Evolutionary conservation across 2,113 vertebrate genomes (phyloP), one percentile per base, ranked within the genome.

Genomic region (Recurvirostra avosetta): DNA sequence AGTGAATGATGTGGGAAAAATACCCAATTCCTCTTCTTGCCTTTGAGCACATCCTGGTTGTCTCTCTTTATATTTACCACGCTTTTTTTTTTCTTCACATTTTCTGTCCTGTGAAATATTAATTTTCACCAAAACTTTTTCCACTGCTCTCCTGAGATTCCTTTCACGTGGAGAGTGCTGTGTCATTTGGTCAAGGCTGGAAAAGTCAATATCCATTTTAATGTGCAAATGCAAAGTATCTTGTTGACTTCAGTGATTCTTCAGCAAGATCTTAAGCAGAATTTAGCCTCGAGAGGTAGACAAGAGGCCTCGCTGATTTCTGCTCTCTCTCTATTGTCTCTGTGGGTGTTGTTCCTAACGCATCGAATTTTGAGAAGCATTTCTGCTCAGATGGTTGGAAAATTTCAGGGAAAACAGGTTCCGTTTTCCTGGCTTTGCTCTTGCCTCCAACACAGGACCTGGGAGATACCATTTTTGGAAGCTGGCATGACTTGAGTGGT

Each of bases 331-430:
- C 16, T 10, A 21, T 30, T 55, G 7, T 50, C n/a, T 66, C 17
- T 18, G 36, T 36, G 29, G 25, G 4, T 65, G 11, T 27, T 25
- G 4, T 36, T 88, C n/a, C 6, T 63, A 56, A 47, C 11, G 8
- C 10, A 36, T 34, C 8, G 25, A 32, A 50, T 62, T 22, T 58
- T 40, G 26, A 43, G 43, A 41, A 75, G 10, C 0, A 0, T 65
- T 91, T 63, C 20, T 1, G 0, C 16, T n/a, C 19, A n/a, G 5
- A 41, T 40, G 9, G 36, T 21, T 58, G 41, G 19, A 56, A 58
- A 94, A 65, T 17, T 40, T 18, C 4, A 58, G 36, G 21, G 29
- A 84, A 78, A 94, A 18, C 7, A 53, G 8, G 1, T 65, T 74
- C 8, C 22, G 11, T 45, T 59, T 74, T 45, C 34, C 66, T 52